Conservation (phyloP, 2,797 vertebrate species). For the Sebastes minor region DNA sequence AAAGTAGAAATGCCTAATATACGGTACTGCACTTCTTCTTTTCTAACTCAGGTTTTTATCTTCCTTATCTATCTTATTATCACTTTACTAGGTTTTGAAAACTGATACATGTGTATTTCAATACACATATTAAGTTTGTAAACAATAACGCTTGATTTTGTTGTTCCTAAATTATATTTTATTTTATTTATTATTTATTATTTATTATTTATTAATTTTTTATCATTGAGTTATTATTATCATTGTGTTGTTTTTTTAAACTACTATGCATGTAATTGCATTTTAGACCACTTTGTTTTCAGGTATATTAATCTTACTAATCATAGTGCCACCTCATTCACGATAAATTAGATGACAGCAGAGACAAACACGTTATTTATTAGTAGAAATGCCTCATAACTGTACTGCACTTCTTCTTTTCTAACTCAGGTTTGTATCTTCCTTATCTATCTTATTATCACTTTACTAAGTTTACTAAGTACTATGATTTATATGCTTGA, state of each 20-base stretch:
- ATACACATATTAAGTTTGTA: not conserved
- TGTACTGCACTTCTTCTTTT: not conserved
- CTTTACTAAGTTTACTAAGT: not conserved
- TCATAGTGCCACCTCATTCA: not conserved
- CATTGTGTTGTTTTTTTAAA: no score
- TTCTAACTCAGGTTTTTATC: not conserved
- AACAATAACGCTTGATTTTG: not conserved
- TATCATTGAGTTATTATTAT: not conserved
- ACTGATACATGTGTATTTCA: not conserved
- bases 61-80: not conserved
- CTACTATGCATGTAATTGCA: not conserved
- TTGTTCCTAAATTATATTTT: not conserved
- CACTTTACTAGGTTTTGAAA: not conserved
- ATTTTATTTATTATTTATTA: no score
- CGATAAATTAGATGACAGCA: not conserved
- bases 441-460: not conserved
- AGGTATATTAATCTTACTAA: not conserved
- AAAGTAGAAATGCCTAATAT: not conserved
- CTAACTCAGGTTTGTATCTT: not conserved
- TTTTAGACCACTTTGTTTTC: not conserved
- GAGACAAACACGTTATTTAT: not conserved
- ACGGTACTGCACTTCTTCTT: not conserved
- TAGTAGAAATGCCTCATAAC: not conserved
- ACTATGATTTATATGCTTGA: not conserved
- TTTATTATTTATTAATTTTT: no score